A percentile compares a stretch with the other conserved stretches of the same genome.
phyloP scores from a whole-genome alignment of 2,113 vertebrate species.

The Lepus americanus region DNA sequence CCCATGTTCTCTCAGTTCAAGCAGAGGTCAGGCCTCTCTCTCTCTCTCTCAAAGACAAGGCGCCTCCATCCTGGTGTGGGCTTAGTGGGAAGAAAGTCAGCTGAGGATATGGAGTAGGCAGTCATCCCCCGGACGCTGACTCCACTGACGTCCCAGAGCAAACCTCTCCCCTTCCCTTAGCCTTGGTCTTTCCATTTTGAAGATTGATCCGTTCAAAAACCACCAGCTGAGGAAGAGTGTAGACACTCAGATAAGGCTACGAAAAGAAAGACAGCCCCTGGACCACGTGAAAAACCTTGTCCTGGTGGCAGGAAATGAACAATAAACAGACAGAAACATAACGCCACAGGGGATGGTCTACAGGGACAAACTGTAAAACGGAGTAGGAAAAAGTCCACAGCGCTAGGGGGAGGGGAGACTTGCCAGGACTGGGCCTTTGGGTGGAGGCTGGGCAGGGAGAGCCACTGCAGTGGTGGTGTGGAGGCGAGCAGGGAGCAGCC shows the following conservation, averaged over 20 bases:
- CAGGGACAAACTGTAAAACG: neutral
- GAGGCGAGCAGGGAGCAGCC: no score
- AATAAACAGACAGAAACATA: neutral
- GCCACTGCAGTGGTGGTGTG: fast-evolving
- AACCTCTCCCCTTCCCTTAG: neutral
- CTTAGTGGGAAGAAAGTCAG: neutral
- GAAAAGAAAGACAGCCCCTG: neutral
- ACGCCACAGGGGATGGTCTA: no score
- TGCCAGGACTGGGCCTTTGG: neutral
- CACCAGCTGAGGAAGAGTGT: neutral
- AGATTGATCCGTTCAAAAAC: neutral
- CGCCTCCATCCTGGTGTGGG: neutral
- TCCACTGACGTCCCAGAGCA: neutral
- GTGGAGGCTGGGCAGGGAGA: neutral
- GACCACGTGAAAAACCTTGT: neutral
- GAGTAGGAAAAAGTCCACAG: neutral
- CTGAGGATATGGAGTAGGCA: neutral
- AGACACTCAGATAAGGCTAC: neutral
- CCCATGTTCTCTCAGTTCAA: constrained; percentile 56
- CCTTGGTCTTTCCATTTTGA: neutral
- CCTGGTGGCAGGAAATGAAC: neutral
- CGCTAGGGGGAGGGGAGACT: no score
- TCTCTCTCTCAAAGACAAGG: constrained; percentile 46
- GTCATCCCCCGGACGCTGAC: no score
- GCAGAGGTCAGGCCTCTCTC: constrained; percentile 48